Evolutionary conservation across 2,113 vertebrate species (phyloP).

Genomic region (Holacanthus passer): DNA sequence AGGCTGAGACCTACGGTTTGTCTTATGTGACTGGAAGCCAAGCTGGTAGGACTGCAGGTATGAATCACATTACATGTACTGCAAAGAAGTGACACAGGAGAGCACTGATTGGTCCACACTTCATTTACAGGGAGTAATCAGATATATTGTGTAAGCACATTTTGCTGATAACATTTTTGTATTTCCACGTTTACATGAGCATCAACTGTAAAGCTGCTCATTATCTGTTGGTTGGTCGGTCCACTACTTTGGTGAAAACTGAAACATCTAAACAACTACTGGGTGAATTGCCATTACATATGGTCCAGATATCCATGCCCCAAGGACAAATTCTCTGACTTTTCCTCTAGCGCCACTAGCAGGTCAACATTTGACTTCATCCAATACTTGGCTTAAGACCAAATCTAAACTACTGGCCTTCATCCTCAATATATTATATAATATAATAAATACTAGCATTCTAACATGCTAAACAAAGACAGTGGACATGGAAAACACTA

Average conservation of each 20-base stretch:
- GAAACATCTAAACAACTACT: neutral
- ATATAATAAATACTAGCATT: too few species aligned
- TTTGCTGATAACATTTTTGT: too few species aligned
- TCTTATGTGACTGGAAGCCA: slow-evolving; percentile 7
- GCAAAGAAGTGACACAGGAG: neutral
- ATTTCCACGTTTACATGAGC: neutral
- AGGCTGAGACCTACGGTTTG: neutral
- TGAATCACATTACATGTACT: neutral
- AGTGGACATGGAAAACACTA: too few species aligned
- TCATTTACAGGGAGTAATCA: neutral
- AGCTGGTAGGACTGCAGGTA: neutral
- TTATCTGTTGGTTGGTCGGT: too few species aligned
- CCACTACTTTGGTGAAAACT: neutral
- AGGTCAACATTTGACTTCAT: neutral
- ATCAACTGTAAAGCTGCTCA: neutral
- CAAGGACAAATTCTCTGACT: neutral
- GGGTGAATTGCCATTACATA: neutral
- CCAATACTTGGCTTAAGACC: neutral
- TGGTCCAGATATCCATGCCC: neutral
- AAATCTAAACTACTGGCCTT: neutral
- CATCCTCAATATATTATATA: too few species aligned
- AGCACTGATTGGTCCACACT: neutral
- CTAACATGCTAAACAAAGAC: too few species aligned
- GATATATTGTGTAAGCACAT: neutral
- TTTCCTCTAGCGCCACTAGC: neutral